These are phyloP conservation scores for Mythimna loreyi DNA, from an alignment of 2,888 invertebrate genomes.

Conservation along the genomic window DNA sequence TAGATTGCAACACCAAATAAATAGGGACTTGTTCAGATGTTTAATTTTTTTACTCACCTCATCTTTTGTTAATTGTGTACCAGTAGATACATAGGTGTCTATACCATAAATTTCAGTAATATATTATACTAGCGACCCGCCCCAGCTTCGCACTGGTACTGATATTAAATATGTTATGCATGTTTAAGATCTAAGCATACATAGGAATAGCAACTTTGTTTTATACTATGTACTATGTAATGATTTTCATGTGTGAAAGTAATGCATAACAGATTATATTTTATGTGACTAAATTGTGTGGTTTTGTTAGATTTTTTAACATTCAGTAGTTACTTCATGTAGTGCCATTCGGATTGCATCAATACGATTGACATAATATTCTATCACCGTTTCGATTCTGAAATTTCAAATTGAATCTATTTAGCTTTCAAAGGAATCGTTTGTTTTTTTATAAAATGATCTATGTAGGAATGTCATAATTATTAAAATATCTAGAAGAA, in stretches of 20 bases:
- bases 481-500: conserved; percentile 1
- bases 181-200: too few species aligned
- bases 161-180: too few species aligned
- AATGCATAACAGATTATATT: too few species aligned
- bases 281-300: background rate
- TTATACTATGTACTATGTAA: too few species aligned
- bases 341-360: background rate
- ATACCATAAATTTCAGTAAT: background rate
- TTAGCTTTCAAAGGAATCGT: background rate
- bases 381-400: background rate
- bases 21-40: background rate
- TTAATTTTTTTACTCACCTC: background rate
- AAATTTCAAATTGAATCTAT: background rate
- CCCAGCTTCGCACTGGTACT: too few species aligned
- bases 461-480: background rate
- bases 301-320: background rate
- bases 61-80: background rate
- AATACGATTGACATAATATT: background rate
- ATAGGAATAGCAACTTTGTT: too few species aligned
- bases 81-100: background rate
- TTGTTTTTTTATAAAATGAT: background rate
- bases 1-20: conserved; percentile 13
- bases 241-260: too few species aligned
- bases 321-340: background rate
- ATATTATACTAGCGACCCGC: too few species aligned